phyloP scores from a whole-genome alignment of 2,797 vertebrate species.

The Gephyroberyx darwinii region DNA sequence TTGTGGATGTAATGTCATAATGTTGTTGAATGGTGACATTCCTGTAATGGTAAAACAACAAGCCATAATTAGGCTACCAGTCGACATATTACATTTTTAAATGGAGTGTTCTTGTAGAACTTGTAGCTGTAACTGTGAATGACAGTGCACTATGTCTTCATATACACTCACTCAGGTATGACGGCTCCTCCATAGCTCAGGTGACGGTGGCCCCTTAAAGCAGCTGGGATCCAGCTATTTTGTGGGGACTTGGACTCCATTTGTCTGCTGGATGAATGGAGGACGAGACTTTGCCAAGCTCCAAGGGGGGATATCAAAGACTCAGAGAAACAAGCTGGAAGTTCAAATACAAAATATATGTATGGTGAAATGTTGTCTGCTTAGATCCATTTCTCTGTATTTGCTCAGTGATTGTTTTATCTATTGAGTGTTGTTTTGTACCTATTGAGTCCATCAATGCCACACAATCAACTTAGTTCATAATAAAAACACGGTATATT shows the following conservation, averaged over 20 bases:
- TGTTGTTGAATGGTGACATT: constrained; percentile 64
- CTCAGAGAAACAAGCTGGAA: neutral
- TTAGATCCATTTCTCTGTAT: neutral
- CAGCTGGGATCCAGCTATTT: constrained; percentile 40
- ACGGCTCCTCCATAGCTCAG: constrained; percentile 66
- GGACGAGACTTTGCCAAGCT: neutral
- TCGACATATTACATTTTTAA: neutral
- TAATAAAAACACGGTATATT: neutral
- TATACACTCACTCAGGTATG: constrained; percentile 69
- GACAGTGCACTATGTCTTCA: constrained; percentile 4
- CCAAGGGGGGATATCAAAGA: neutral
- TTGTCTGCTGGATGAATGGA: constrained; percentile 12
- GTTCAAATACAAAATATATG: neutral
- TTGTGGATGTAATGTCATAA: constrained; percentile 68
- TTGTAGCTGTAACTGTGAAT: neutral
- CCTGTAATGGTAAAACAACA: constrained; percentile 65
- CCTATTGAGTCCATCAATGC: neutral
- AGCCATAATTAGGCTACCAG: neutral
- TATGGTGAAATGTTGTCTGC: neutral
- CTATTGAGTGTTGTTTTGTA: too few relatives aligned
- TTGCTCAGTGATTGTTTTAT: neutral
- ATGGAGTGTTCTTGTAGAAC: neutral
- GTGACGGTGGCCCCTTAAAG: constrained; percentile 70
- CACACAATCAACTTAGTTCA: constrained; percentile 5
- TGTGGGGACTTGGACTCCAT: constrained; percentile 65